phyloP scores from a whole-genome alignment of 2,113 vertebrate species.

The Melanotaenia duboulayi region DNA sequence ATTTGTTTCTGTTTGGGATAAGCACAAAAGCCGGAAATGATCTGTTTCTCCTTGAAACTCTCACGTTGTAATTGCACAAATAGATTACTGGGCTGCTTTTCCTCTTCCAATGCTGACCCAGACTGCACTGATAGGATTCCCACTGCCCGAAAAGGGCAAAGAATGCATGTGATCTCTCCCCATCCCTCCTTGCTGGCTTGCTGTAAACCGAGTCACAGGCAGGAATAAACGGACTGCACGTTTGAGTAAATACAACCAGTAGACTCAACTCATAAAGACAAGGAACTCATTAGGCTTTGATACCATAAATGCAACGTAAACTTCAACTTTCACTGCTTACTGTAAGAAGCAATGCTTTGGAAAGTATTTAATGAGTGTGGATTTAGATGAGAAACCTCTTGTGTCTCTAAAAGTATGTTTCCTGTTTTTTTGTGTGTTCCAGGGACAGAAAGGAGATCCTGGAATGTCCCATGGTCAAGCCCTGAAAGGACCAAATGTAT shows the following conservation, averaged over 20 bases:
- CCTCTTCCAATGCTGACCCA: conserved; percentile 41
- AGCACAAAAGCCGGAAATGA: conserved; percentile 10
- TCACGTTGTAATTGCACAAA: not conserved
- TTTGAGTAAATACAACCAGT: conserved; percentile 70
- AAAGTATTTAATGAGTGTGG: conserved; percentile 11
- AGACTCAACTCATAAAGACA: conserved; percentile 24
- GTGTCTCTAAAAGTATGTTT: not conserved
- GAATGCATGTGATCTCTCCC: conserved; percentile 71
- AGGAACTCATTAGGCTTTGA: conserved; percentile 48
- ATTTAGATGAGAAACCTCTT: too few species aligned
- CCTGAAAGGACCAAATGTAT: conserved; percentile 89
- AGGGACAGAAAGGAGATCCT: conserved; percentile 95
- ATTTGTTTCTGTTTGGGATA: conserved; percentile 3
- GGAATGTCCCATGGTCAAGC: conserved; percentile 91
- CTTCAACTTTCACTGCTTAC: not conserved
- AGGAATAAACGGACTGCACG: conserved; percentile 64
- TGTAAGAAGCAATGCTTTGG: conserved; percentile 3
- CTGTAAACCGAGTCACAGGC: conserved; percentile 72
- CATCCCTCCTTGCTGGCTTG: conserved; percentile 48
- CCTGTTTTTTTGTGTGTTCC: conserved; percentile 67
- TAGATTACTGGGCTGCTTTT: conserved; percentile 19
- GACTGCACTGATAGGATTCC: conserved; percentile 49
- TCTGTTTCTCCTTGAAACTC: not conserved
- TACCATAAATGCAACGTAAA: conserved; percentile 35
- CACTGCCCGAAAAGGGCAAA: conserved; percentile 82